phyloP scores from a whole-genome alignment of 2,113 vertebrate genomes.

The Sander lucioperca region DNA sequence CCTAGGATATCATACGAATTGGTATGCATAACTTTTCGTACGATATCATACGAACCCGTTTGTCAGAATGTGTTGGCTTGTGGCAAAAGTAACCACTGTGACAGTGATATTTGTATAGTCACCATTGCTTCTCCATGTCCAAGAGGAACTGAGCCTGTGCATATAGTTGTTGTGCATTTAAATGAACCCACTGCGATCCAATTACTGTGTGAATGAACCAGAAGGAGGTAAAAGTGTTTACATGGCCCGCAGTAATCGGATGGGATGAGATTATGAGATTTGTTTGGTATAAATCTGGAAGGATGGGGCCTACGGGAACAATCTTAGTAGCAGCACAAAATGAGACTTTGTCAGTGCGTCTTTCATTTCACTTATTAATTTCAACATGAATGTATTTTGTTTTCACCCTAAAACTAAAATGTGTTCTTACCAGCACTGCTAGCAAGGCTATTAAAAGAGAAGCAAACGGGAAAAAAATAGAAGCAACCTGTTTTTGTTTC shows the following conservation, averaged over 20 bases:
- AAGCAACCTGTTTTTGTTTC: slow-evolving; percentile 21
- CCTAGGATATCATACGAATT: no score
- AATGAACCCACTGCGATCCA: slow-evolving; percentile 1
- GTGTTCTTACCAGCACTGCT: background rate
- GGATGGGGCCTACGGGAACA: background rate
- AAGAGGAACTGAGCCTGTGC: background rate
- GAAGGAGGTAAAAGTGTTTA: slow-evolving; percentile 7
- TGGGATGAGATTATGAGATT: slow-evolving; percentile 49
- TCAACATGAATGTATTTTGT: background rate
- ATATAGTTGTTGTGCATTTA: background rate
- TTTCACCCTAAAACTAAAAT: background rate
- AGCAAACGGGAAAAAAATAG: background rate
- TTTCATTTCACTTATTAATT: background rate
- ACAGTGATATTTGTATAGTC: no score
- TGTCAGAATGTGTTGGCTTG: no score
- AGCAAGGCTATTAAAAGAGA: background rate
- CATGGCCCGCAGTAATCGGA: slow-evolving; percentile 8
- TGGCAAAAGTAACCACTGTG: background rate
- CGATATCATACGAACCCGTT: no score
- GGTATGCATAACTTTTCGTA: no score
- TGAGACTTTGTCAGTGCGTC: background rate
- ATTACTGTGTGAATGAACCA: slow-evolving; percentile 17
- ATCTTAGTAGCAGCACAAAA: background rate
- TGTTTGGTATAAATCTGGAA: slow-evolving; percentile 22
- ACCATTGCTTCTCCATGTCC: background rate